These are phyloP conservation scores for Clepsis dumicolana DNA, from an alignment of 2,888 invertebrate genomes.

Conservation along the genomic window DNA sequence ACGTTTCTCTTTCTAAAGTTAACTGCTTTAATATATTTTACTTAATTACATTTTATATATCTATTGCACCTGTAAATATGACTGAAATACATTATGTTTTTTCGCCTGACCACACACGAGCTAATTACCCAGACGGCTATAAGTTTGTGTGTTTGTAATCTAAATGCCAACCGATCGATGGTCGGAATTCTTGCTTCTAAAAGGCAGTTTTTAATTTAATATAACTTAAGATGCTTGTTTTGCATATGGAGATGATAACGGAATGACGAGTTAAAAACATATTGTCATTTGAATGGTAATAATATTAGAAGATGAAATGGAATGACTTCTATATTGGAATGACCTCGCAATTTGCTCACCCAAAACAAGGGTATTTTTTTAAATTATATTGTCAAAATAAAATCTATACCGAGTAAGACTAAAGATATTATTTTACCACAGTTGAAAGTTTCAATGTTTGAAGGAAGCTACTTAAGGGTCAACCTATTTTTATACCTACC, in stretches of 20 bases:
- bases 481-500: too few species aligned
- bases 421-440: too few species aligned
- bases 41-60: neutral
- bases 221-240: conserved; percentile 17
- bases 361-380: neutral
- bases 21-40: neutral
- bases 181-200: conserved; percentile 3
- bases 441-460: too few species aligned
- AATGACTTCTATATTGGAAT: neutral
- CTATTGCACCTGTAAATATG: neutral
- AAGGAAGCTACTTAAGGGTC: too few species aligned
- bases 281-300: neutral
- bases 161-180: conserved; percentile 38
- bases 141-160: conserved; percentile 27
- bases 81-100: conserved; percentile 4
- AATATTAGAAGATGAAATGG: conserved; percentile 4
- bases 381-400: too few species aligned
- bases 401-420: too few species aligned
- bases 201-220: conserved; percentile 36
- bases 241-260: conserved; percentile 17
- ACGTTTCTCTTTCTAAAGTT: too few species aligned
- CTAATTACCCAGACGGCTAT: conserved; percentile 26
- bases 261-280: neutral
- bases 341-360: neutral
- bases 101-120: conserved; percentile 35